Evolutionary conservation across 1,140 invertebrate species (phyloP).

Genomic region (Macrobrachium nipponense): DNA sequence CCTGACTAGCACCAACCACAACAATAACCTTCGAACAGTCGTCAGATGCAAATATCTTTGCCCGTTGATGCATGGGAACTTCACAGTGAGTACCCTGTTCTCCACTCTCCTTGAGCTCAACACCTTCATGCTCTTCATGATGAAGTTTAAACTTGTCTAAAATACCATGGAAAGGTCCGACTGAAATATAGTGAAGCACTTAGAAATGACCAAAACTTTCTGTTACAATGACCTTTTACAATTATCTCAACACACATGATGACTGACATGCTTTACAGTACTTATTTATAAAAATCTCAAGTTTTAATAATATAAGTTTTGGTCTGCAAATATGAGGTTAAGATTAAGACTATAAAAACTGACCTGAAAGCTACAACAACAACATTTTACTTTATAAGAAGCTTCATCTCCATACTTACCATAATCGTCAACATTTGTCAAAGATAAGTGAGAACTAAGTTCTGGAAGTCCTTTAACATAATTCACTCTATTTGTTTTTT

Average conservation of each 20-base stretch:
- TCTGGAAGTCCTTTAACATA: conserved; percentile 4
- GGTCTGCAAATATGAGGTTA: too few relatives aligned
- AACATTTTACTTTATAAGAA: too few relatives aligned
- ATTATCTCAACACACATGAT: too few relatives aligned
- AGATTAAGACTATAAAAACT: too few relatives aligned
- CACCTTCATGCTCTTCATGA: background rate
- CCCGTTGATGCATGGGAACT: conserved; percentile 3
- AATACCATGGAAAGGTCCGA: conserved; percentile 15
- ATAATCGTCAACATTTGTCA: background rate
- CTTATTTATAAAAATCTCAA: too few relatives aligned
- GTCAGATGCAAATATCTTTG: conserved; percentile 45
- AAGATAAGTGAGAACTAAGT: background rate
- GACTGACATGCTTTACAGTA: too few relatives aligned
- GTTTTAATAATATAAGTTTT: too few relatives aligned
- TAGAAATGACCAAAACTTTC: too few relatives aligned
- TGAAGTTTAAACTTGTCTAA: conserved; percentile 12
- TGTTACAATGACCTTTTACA: too few relatives aligned
- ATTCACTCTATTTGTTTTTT: background rate
- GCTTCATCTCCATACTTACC: background rate
- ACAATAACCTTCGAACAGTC: conserved; percentile 48
- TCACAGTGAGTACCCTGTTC: background rate
- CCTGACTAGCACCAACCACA: conserved; percentile 40
- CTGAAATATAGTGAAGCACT: background rate
- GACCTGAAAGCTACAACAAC: too few relatives aligned
- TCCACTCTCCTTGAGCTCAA: background rate